Evolutionary conservation across 2,888 invertebrate genomes (phyloP), one percentile per base, ranked within the genome.

Genomic region (Palloptera scutellata): DNA sequence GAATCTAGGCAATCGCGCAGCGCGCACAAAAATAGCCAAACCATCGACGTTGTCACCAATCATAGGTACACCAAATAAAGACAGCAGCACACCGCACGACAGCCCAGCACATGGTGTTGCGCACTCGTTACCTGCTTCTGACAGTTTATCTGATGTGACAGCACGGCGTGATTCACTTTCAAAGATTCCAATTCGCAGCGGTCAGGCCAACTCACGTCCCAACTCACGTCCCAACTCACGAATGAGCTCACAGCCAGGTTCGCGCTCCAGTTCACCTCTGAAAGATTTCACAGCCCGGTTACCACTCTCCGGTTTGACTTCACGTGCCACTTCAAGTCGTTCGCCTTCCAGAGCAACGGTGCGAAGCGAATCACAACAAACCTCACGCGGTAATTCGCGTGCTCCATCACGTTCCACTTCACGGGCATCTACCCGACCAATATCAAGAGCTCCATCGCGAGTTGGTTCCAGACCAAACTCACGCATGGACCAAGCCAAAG

Each of bases 1-100:
- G 8, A 43, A 53, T 40, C 48, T 20, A 17, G 61, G 63, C 9
- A 64, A 11, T 40, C 72, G 70, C 1, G 61, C 70, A 1, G 41
- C 78, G 12, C 78, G 81, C 1, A 74, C 80, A 0, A 82, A 83
- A 70, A 79, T 85, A 52, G 80, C 77, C 9, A 85, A 83, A 54
- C 84, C 85, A 12, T 78, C 80, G 20, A 83, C 83, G 1, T 70
- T 85, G 1, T 85, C 85, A 0, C 85, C 85, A 0, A 85, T 85
- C 13, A 81, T 85, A 61, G 85, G 85, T 1, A 85, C 85, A 0
- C 85, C 85, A 2, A 85, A 85, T 64, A 84, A 83, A 70, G 85
- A 85, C 20, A 73, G 79, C 63, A 76, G 80, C 45, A 73, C 78
- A 13, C 73, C 74, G 0, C 78, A 78, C 20, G 30, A 30, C 41